phyloP scores from a whole-genome alignment of 35 echinoderm and acorn worm species.

The Amphiura filiformis region DNA sequence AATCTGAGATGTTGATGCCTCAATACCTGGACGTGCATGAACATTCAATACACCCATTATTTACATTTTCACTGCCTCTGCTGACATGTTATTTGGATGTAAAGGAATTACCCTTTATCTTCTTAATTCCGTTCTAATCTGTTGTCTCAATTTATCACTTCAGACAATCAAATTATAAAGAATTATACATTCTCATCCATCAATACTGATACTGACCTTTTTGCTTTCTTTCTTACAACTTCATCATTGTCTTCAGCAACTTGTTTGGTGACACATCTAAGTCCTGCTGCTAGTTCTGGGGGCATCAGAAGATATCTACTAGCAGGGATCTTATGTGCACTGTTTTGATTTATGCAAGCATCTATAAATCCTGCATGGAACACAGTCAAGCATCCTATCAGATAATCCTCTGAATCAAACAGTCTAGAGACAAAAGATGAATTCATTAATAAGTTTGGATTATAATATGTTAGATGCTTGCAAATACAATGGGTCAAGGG shows the following conservation, averaged over 20 bases:
- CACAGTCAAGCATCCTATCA: constrained; percentile 11
- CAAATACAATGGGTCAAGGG: too few species aligned
- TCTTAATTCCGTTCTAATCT: too few species aligned
- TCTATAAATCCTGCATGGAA: constrained; percentile 42
- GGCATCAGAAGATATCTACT: constrained; percentile 26
- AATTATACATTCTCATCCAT: too few species aligned
- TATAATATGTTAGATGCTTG: too few species aligned
- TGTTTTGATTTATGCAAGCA: constrained; percentile 24
- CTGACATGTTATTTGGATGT: too few species aligned
- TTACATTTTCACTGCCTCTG: too few species aligned
- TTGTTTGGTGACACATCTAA: neutral
- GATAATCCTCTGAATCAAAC: constrained; percentile 21
- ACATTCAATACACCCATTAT: neutral
- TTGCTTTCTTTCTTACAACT: too few species aligned
- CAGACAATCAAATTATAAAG: too few species aligned
- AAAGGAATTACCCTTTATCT: too few species aligned
- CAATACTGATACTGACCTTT: too few species aligned
- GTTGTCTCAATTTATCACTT: too few species aligned
- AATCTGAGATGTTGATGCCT: neutral
- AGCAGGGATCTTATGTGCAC: neutral
- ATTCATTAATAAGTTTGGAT: neutral
- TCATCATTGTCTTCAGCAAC: neutral
- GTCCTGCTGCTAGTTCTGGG: neutral
- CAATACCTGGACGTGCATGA: neutral
- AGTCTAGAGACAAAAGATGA: neutral